Base-by-base conservation (phyloP, 2,797 vertebrate genomes). In the Lacerta bilineata region DNA sequence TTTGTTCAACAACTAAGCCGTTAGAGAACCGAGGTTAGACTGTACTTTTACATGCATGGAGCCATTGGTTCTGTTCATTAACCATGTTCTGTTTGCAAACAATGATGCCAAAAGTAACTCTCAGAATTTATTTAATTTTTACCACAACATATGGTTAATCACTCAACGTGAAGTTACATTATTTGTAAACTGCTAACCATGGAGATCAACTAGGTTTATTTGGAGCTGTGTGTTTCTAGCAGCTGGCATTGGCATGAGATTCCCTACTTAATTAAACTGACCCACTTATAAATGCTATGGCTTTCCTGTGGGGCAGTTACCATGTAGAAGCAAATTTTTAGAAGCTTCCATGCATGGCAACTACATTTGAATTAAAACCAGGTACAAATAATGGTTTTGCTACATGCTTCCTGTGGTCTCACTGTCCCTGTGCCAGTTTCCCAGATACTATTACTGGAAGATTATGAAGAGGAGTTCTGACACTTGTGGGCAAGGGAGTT, bases 361-460 rank as follows among this genome's bases (percentile, higher is more conserved):
- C 76, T 36, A 46, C 66, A 86, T 68, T 69, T 68, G 59, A 50
- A 69, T 50, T 27, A 43, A 79, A 55, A 55, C 11, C 36, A 82
- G 11, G 13, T 79, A 39, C n/a, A 86, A 86, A 85, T 11, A 79
- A 79, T 79, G 66, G 36, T 75, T 87, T 75, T 81, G 66, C 68
- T 36, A 72, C 3, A 43, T 72, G 25, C 20, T 74, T 87, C 17
- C 46, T 55, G 18, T 8, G 20, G 68, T 25, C 15, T 71, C 46
- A 15, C 33, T 61, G 2, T 72, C 36, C 25, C 46, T 81, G 18
- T 36, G 1, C 55, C 36, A 64, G 69, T 41, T 59, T 81, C 55
- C 27, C 27, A 71, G 15, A 3, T 33, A 13, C 55, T 7, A 69
- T 11, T 55, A 39, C 25, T 71, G 36, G 68, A 72, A n/a, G 36